Percentiles rank a stretch among this genome's conserved stretches.
Conservation (phyloP, 2,797 vertebrate species). For the Poecilia picta region DNA sequence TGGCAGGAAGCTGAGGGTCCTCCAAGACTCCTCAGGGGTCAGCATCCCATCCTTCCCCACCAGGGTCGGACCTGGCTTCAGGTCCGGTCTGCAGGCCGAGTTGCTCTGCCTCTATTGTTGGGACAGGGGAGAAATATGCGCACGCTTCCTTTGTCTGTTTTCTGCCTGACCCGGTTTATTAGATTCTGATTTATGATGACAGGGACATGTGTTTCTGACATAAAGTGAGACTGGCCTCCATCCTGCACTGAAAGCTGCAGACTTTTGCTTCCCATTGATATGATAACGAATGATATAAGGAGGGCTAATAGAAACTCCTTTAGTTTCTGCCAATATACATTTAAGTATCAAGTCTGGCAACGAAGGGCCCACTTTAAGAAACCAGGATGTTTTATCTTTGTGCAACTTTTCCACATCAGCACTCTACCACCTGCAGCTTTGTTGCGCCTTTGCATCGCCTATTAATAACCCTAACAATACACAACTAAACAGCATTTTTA, state of each 20-base stretch:
- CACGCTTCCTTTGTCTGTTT: constrained; percentile 78
- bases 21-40: constrained; percentile 74
- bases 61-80: constrained; percentile 20
- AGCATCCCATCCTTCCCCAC: constrained; percentile 50
- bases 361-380: not conserved
- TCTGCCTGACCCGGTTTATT: constrained; percentile 65
- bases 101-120: constrained; percentile 74
- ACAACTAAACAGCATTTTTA: not conserved
- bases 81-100: constrained; percentile 51
- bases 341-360: not conserved
- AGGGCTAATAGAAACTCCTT: constrained; percentile 39
- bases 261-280: constrained; percentile 48
- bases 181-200: constrained; percentile 65
- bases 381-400: not conserved
- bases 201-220: constrained; percentile 29
- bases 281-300: constrained; percentile 28
- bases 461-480: not conserved
- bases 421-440: not conserved
- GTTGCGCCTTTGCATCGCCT: not conserved
- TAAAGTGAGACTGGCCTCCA: constrained; percentile 22
- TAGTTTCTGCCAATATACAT: constrained; percentile 3
- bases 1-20: constrained; percentile 74
- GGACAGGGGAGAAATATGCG: constrained; percentile 47
- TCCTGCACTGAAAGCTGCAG: constrained; percentile 31
- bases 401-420: not conserved